phyloP scores from a whole-genome alignment of 2,113 vertebrate species.

The Verasper variegatus region DNA sequence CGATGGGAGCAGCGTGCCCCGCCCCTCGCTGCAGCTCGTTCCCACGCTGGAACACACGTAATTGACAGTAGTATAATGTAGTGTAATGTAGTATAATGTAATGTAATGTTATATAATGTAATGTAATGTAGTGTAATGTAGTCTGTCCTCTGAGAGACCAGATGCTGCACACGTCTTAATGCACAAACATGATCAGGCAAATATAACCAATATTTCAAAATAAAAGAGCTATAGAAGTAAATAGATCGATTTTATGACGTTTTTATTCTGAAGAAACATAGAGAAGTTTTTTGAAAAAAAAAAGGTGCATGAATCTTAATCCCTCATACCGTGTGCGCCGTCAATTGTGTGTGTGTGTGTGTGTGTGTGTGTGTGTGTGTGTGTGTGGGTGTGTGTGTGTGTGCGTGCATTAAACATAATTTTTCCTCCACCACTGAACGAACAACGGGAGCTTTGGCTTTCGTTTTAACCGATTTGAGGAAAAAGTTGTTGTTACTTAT shows the following conservation, averaged over 20 bases:
- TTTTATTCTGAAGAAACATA: no score
- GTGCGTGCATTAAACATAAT: neutral
- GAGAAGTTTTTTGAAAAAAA: no score
- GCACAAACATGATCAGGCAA: no score
- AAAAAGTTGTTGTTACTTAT: neutral
- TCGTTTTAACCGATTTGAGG: no score
- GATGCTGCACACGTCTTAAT: no score
- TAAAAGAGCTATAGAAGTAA: no score
- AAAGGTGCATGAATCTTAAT: no score
- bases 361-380: neutral
- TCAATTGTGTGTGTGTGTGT: neutral
- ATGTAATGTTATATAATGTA: neutral
- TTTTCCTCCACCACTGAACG: neutral
- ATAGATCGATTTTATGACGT: no score
- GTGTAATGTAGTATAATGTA: neutral
- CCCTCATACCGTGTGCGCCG: neutral
- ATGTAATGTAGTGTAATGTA: neutral
- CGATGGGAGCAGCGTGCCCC: conserved; percentile 14
- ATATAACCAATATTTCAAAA: no score
- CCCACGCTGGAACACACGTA: conserved; percentile 43
- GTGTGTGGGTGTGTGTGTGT: neutral
- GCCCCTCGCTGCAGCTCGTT: conserved; percentile 35
- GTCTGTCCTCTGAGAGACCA: no score
- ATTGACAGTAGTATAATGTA: neutral
- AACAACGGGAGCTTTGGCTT: neutral